Evolutionary conservation across 2,797 vertebrate genomes (phyloP), one percentile per base, ranked within the genome.

Genomic region (Valencia hispanica): DNA sequence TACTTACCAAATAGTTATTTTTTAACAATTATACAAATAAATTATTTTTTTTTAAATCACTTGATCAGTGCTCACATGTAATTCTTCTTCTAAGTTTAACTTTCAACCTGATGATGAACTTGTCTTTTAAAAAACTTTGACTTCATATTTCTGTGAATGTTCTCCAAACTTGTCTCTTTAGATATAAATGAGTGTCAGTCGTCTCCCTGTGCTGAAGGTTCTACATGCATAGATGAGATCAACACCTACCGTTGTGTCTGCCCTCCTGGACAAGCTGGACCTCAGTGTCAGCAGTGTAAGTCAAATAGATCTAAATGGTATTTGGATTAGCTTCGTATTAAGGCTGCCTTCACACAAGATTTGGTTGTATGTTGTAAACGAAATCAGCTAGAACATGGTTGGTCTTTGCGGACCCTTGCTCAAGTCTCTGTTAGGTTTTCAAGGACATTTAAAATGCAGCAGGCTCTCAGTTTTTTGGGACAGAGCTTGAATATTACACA

Each of bases 151-250:
- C 20, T 81, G 4, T 36, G 2, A 0, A 9, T 20, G 2, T 39
- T 17, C 18, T 61, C 6, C 6, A 7, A 10, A 43, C 55, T 43
- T 53, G 73, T 87, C 68, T 72, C 30, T 10, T 18, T 89, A 99
- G 98, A 99, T 90, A 96, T 99, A 0, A 97, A 99, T 12, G 98
- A 99, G 93, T 99, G 98, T 84, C 98, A 99, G 94, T 97, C 97
- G 1, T 97, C 97, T 0, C 98, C 98, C 0, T 99, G 98, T 25
- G 95, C 96, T 0, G 96, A 96, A 0, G 98, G 98, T 68, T 96
- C 97, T 17, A 97, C 97, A 14, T 99, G 98, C 77, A 89, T 97
- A 86, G 98, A 99, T 30, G 96, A 98, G 84, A 98, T 99, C 89
- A 96, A 97, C 0, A 96, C 96, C 4, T 98, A 95, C 74, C 95